Conservation (phyloP, 2,797 vertebrate genomes). For the Valencia hispanica region DNA sequence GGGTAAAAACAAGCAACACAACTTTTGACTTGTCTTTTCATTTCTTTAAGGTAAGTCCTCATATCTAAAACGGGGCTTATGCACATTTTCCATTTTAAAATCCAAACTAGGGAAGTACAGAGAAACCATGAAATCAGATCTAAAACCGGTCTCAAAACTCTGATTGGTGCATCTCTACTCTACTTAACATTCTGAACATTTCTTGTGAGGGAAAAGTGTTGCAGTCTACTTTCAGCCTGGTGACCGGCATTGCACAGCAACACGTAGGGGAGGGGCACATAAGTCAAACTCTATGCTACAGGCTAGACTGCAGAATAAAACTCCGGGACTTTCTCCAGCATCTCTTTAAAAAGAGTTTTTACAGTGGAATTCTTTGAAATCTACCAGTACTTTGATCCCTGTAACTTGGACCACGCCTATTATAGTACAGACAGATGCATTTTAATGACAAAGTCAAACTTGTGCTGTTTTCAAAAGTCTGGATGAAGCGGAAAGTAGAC, state of each 20-base stretch:
- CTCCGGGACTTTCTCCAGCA: not conserved
- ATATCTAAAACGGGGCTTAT: not conserved
- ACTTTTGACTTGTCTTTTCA: not conserved
- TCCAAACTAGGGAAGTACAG: not conserved
- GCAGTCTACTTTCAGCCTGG: not conserved
- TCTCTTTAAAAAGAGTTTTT: not conserved
- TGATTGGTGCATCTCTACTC: not conserved
- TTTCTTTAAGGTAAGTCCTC: not conserved
- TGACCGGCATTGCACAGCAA: not conserved
- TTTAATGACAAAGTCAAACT: not conserved
- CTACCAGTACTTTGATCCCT: no score
- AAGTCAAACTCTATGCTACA: not conserved
- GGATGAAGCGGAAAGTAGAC: not conserved
- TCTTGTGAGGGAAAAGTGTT: not conserved
- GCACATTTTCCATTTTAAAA: not conserved
- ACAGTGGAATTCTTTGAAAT: not conserved
- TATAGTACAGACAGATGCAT: not conserved
- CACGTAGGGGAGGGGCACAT: not conserved
- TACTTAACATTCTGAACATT: not conserved
- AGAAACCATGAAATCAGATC: not conserved
- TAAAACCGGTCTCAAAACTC: not conserved
- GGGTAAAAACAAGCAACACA: no score
- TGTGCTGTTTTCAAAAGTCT: not conserved
- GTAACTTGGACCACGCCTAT: not conserved
- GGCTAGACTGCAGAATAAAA: not conserved